Percentiles rank a stretch among this genome's conserved stretches.
These are phyloP conservation scores for Vidua macroura DNA, from an alignment of 2,113 vertebrate genomes.

Conservation along the genomic window DNA sequence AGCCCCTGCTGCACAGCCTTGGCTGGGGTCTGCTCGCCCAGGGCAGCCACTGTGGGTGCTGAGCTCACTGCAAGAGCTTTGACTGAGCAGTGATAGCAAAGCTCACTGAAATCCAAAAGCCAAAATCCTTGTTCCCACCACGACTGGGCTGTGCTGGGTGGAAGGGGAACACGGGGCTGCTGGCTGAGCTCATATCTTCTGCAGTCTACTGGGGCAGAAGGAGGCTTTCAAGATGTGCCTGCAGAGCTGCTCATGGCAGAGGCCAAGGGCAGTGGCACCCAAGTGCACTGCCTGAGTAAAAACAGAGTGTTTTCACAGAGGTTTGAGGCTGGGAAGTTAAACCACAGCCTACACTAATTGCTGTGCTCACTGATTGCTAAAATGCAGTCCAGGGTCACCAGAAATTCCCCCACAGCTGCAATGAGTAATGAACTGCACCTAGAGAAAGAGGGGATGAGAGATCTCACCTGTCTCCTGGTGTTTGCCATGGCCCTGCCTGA, in stretches of 20 bases:
- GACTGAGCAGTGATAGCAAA: not conserved
- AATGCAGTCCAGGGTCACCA: not conserved
- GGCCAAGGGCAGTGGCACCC: not conserved
- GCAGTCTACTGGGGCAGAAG: not conserved
- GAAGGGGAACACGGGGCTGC: not conserved
- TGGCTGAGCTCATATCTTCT: not conserved
- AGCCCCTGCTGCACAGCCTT: not conserved
- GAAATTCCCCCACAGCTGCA: not conserved
- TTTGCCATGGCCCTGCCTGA: not conserved
- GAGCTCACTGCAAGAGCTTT: not conserved
- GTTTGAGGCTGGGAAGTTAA: not conserved
- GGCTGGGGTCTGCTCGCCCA: not conserved
- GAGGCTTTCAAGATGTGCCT: not conserved
- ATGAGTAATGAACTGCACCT: not conserved
- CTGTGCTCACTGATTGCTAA: not conserved
- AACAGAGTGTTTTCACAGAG: not conserved
- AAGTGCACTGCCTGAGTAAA: not conserved
- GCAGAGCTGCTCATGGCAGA: not conserved
- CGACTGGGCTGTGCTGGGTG: not conserved
- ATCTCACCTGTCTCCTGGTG: not conserved
- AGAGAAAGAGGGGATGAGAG: not conserved
- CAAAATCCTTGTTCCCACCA: accelerated
- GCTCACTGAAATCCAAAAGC: accelerated
- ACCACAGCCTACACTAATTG: not conserved
- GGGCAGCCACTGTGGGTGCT: not conserved